Evolutionary conservation across 2,888 invertebrate genomes (phyloP), one percentile per base, ranked within the genome.

Genomic region (Tetranychus truncatus): DNA sequence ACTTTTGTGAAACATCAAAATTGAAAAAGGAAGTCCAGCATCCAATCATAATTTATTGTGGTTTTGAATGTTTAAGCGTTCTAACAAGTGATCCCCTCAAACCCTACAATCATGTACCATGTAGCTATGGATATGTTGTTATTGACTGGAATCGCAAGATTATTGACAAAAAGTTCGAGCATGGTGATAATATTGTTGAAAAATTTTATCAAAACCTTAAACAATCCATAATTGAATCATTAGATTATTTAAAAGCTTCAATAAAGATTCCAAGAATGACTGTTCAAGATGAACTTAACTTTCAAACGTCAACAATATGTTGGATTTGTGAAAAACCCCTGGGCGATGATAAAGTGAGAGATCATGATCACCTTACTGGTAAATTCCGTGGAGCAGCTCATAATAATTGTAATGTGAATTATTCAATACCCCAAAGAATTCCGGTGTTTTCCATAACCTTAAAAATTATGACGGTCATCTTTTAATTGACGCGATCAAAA

Each of bases 291-390:
- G 18, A 67, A 67, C 1, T 18, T 4, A 8, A 9, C n/a, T 67
- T 67, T 21, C 18, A 67, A 18, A n/a, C 0, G n/a, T n/a, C 67
- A n/a, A 67, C 20, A 18, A 11, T 18, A 9, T 67, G 67, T 67
- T n/a, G n/a, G 9, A 67, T 67, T 67, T 67, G 67, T 6, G 55
- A 55, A 55, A 55, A 55, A 55, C 6, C 15, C 15, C 21, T 67
- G 9, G 20, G n/a, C 4, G 67, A 67, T 21, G 21, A 18, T 21
- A 67, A 21, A 67, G 67, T 21, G n/a, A 67, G 67, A 21, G 67
- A 67, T 67, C 67, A 67, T 67, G 67, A 67, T 67, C 67, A 67
- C n/a, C n/a, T 67, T n/a, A 21, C 4, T 67, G 67, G 67, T 2
- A 18, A 18, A 67, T 67, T 18, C n/a, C 11, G 67, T 9, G 67